These are phyloP conservation scores for Anoplopoma fimbria DNA, from an alignment of 2,113 vertebrate species.

Conservation along the genomic window DNA sequence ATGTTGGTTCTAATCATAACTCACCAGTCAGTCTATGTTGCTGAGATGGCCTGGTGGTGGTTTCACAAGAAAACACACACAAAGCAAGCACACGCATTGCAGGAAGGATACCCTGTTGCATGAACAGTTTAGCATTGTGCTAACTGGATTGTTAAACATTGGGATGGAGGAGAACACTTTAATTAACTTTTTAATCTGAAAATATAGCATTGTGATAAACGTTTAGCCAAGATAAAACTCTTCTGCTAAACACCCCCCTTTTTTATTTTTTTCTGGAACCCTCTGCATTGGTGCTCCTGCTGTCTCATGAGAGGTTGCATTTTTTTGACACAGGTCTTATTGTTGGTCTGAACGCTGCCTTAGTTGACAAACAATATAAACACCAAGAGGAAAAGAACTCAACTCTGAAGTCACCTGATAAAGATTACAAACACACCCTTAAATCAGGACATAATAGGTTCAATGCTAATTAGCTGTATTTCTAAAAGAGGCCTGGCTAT, in stretches of 20 bases:
- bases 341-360: not conserved
- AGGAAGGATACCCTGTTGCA: no score
- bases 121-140: no score
- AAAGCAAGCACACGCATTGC: no score
- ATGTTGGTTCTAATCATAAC: slow-evolving; percentile 18
- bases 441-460: not conserved
- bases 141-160: not conserved
- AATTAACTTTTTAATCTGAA: not conserved
- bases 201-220: not conserved
- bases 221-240: not conserved
- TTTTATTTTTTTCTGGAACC: not conserved
- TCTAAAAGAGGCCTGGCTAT: not conserved
- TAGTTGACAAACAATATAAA: not conserved
- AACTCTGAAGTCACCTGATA: not conserved
- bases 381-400: not conserved
- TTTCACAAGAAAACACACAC: not conserved
- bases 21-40: not conserved
- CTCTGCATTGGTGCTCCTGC: not conserved
- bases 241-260: no score
- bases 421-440: not conserved
- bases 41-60: not conserved
- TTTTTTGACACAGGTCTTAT: not conserved
- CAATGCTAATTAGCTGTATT: not conserved
- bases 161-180: not conserved
- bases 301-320: not conserved